These are phyloP conservation scores for Oenanthe melanoleuca DNA, from an alignment of 2,113 vertebrate species.

Conservation along the genomic window DNA sequence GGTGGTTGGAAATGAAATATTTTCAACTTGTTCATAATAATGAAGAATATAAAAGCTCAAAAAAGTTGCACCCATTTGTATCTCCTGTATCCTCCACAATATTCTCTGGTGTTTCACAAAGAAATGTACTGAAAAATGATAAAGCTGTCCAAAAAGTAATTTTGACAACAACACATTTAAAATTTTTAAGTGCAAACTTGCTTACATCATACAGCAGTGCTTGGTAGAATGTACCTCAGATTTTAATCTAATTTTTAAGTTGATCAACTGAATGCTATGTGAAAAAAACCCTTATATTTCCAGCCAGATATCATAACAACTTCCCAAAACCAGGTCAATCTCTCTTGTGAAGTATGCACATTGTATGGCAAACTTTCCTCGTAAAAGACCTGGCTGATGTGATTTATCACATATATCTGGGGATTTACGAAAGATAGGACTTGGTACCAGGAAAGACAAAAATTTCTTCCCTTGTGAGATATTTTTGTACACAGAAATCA, in stretches of 20 bases:
- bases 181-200: neutral
- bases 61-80: neutral
- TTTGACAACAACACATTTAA: neutral
- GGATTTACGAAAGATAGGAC: neutral
- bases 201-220: neutral
- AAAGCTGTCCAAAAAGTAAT: neutral
- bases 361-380: neutral
- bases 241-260: neutral
- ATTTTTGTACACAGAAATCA: neutral
- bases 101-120: neutral
- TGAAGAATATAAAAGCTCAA: neutral
- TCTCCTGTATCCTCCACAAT: neutral
- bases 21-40: neutral
- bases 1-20: neutral
- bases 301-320: neutral
- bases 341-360: neutral
- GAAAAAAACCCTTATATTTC: neutral
- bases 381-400: neutral
- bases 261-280: neutral
- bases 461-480: neutral
- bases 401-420: neutral
- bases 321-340: neutral
- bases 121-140: neutral
- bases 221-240: neutral
- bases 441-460: neutral